Evolutionary conservation across 2,797 vertebrate species (phyloP).

Genomic region (Cuniculus paca): DNA sequence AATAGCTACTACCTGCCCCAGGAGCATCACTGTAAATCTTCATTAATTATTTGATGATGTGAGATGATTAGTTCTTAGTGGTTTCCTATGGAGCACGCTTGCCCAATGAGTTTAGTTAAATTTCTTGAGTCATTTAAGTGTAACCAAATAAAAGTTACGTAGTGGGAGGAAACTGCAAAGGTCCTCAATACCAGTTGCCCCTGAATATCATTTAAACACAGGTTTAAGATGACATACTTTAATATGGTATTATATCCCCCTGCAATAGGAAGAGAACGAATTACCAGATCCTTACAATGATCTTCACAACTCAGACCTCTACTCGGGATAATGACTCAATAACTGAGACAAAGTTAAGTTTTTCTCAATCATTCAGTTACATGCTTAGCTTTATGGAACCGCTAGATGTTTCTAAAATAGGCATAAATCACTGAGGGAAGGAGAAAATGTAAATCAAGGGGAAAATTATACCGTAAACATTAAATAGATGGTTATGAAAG

Average conservation of each 20-base stretch:
- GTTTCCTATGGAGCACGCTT: constrained; percentile 34
- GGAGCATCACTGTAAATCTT: not conserved
- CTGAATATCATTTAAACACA: not conserved
- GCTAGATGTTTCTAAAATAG: not conserved
- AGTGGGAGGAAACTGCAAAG: not conserved
- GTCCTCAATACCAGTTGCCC: not conserved
- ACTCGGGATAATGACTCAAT: constrained; percentile 12
- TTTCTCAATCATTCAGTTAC: constrained; percentile 3
- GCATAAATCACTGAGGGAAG: not conserved
- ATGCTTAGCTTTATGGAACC: not conserved
- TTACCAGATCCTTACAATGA: not conserved
- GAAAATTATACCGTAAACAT: not conserved
- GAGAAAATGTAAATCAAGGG: not conserved
- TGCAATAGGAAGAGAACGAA: not conserved
- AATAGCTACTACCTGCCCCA: not conserved
- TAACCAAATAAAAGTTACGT: not conserved
- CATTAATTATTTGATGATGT: constrained; percentile 51
- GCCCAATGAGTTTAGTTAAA: not conserved
- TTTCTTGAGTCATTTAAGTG: not conserved
- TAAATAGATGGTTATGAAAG: constrained; percentile 29
- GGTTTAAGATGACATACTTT: not conserved
- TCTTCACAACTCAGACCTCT: constrained; percentile 21
- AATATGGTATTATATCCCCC: not conserved
- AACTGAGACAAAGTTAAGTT: not conserved
- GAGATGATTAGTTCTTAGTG: constrained; percentile 60